These are phyloP conservation scores for Bruchidius siliquastri DNA, from an alignment of 2,888 invertebrate genomes.

Conservation along the genomic window DNA sequence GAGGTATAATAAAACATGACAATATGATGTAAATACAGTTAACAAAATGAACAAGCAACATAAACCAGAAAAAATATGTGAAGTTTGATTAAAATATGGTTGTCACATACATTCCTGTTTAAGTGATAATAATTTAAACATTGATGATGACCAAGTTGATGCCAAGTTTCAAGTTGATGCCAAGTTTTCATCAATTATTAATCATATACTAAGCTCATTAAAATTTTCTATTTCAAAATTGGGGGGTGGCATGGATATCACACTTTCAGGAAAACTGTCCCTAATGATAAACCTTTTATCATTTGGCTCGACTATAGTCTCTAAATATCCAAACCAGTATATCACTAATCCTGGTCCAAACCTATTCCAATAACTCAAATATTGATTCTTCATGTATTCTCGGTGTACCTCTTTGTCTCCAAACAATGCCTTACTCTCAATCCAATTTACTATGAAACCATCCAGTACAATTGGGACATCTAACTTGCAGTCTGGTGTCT, in stretches of 20 bases:
- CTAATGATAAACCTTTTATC: slow-evolving; percentile 56
- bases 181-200: not conserved
- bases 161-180: not conserved
- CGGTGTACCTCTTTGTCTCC: slow-evolving; percentile 79
- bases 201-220: not conserved
- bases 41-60: no score
- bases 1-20: no score
- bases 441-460: slow-evolving; percentile 87
- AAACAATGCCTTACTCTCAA: slow-evolving; percentile 95
- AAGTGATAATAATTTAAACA: no score
- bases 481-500: slow-evolving; percentile 90
- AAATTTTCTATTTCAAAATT: slow-evolving; percentile 10
- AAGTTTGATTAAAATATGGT: no score
- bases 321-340: slow-evolving; percentile 90
- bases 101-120: no score
- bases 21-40: no score
- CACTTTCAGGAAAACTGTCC: slow-evolving; percentile 61
- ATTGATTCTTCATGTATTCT: slow-evolving; percentile 77
- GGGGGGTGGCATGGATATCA: slow-evolving; percentile 24
- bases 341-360: slow-evolving; percentile 93
- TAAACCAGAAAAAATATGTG: no score
- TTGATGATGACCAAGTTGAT: no score
- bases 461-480: slow-evolving; percentile 84
- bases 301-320: slow-evolving; percentile 50
- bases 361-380: slow-evolving; percentile 84